These are phyloP conservation scores for Thelaira solivaga DNA, from an alignment of 2,888 invertebrate species.

Conservation along the genomic window DNA sequence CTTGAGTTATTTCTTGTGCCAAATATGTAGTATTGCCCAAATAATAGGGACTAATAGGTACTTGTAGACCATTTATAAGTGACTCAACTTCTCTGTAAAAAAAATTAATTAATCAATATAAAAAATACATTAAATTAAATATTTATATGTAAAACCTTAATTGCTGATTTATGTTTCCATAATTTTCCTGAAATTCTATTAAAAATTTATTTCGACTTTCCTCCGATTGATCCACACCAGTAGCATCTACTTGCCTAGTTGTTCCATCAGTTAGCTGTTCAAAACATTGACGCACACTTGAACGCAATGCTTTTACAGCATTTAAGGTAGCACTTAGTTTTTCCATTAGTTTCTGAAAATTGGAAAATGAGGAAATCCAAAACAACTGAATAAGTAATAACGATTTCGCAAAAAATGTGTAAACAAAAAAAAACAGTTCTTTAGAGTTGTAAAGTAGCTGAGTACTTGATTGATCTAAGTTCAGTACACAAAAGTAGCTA, in stretches of 20 bases:
- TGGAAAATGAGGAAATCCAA: neutral
- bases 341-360: conserved; percentile 78
- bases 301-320: conserved; percentile 86
- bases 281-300: conserved; percentile 90
- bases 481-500: no score
- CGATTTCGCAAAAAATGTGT: neutral
- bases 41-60: conserved; percentile 88
- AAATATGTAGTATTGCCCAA: conserved; percentile 91
- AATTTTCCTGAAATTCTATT: conserved; percentile 87
- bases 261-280: conserved; percentile 88
- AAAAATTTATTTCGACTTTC: conserved; percentile 88
- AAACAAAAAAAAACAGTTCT: no score
- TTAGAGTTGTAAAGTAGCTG: no score
- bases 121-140: neutral
- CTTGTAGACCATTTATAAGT: conserved; percentile 83
- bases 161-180: conserved; percentile 88
- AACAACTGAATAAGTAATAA: neutral
- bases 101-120: neutral
- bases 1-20: conserved; percentile 93
- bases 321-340: conserved; percentile 85
- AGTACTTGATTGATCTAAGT: no score
- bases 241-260: conserved; percentile 87
- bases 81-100: conserved; percentile 85
- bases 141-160: conserved; percentile 79
- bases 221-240: conserved; percentile 87